Evolutionary conservation across 2,113 vertebrate species (phyloP).

Genomic region (Cheilinus undulatus): DNA sequence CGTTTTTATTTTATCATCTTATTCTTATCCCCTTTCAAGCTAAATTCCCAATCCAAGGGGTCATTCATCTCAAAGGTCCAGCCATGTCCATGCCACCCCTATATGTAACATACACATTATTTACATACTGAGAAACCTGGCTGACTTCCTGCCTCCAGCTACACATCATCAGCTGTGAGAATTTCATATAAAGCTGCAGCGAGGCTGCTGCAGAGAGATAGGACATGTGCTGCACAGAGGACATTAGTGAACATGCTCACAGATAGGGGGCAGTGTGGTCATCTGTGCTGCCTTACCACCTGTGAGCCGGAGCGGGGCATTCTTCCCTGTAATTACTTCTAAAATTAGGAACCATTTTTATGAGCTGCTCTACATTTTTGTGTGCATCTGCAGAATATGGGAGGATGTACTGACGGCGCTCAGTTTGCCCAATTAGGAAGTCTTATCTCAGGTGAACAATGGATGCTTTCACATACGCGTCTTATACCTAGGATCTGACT

Average conservation of each 20-base stretch:
- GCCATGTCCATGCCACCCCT: slow-evolving; percentile 14
- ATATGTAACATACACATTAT: slow-evolving; percentile 11
- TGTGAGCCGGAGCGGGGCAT: slow-evolving; percentile 4
- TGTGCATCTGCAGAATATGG: slow-evolving; percentile 13
- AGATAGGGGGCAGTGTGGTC: slow-evolving; percentile 77
- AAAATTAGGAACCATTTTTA: slow-evolving; percentile 32
- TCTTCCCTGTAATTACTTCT: slow-evolving; percentile 26
- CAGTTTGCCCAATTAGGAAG: slow-evolving; percentile 34
- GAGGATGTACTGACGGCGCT: slow-evolving; percentile 1
- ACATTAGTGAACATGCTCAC: slow-evolving; percentile 32
- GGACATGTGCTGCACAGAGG: not conserved
- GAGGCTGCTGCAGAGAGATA: slow-evolving; percentile 37
- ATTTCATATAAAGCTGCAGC: slow-evolving; percentile 6
- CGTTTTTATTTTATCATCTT: slow-evolving; percentile 35
- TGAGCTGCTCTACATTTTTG: slow-evolving; percentile 19
- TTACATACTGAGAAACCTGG: slow-evolving; percentile 25
- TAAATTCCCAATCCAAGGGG: slow-evolving; percentile 20
- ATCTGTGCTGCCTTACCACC: slow-evolving; percentile 33
- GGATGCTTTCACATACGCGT: slow-evolving; percentile 13
- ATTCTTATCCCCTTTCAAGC: slow-evolving; percentile 27
- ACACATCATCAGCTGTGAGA: slow-evolving; percentile 24
- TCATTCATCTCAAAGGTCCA: slow-evolving; percentile 42
- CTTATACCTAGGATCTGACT: slow-evolving; percentile 5
- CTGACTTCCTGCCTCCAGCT: slow-evolving; percentile 13
- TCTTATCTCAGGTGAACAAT: slow-evolving; percentile 23